A percentile compares a stretch with the other conserved stretches of the same genome.
phyloP scores from a whole-genome alignment of 1,140 invertebrate genomes.

The Euwallacea fornicatus region DNA sequence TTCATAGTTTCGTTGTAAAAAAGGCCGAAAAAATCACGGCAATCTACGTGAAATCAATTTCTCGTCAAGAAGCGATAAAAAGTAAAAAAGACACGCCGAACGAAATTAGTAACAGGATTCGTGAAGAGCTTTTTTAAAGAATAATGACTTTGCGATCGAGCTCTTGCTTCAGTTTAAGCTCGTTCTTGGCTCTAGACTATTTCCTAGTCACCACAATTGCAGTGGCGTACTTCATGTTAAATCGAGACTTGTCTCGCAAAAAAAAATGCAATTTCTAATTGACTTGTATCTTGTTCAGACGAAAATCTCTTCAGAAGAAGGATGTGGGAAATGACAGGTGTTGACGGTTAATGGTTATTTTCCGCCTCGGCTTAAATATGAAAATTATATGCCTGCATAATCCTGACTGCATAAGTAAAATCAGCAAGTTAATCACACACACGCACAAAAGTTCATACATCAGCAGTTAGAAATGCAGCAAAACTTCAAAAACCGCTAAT shows the following conservation, averaged over 20 bases:
- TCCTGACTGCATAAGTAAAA: no score
- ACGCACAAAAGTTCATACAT: background rate
- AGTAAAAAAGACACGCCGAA: slow-evolving; percentile 25
- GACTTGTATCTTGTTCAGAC: no score
- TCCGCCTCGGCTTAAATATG: no score
- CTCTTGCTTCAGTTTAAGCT: slow-evolving; percentile 21
- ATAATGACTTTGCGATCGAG: slow-evolving; percentile 23
- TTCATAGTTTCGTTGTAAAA: slow-evolving; percentile 18
- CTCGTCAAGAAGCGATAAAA: slow-evolving; percentile 22
- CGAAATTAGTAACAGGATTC: slow-evolving; percentile 27
- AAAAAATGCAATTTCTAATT: no score
- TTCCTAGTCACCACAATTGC: slow-evolving; percentile 1
- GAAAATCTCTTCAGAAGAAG: no score
- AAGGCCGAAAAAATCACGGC: slow-evolving; percentile 15
- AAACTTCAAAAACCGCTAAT: background rate
- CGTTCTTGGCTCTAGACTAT: slow-evolving; percentile 8
- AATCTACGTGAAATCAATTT: slow-evolving; percentile 30
- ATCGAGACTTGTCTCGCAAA: no score
- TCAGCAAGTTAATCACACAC: no score
- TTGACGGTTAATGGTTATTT: no score
- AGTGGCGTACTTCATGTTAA: slow-evolving; percentile 4
- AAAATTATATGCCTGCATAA: no score
- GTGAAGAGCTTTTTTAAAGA: slow-evolving; percentile 20
- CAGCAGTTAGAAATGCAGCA: background rate
- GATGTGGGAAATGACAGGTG: no score